Conservation (phyloP, 2,888 invertebrate species). For the Hydriomena furcata region DNA sequence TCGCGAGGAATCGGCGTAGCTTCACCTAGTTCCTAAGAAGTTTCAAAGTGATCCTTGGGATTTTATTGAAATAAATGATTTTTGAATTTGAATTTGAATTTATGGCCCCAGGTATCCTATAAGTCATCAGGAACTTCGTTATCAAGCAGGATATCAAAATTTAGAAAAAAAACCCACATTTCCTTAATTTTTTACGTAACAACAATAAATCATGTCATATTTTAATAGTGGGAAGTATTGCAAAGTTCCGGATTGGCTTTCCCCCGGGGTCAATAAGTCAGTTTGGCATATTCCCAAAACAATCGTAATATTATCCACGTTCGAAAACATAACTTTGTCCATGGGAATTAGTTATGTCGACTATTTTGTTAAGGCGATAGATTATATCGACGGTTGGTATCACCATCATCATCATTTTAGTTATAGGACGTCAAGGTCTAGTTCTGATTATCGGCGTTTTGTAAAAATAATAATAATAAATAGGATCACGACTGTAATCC, state of each 20-base stretch:
- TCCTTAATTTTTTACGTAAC: conserved; percentile 13
- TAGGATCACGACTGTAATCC: too few relatives aligned
- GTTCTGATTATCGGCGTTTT: too few relatives aligned
- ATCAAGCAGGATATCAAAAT: neutral
- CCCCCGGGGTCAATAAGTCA: conserved; percentile 77
- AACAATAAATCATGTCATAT: conserved; percentile 51
- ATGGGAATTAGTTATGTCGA: conserved; percentile 39
- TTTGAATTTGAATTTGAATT: too few relatives aligned
- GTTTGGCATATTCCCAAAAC: conserved; percentile 77
- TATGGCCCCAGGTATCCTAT: too few relatives aligned
- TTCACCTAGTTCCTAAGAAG: too few relatives aligned
- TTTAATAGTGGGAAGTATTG: conserved; percentile 51
- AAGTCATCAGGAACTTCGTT: conserved; percentile 3
- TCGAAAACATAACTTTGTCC: conserved; percentile 45
- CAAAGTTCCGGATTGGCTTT: conserved; percentile 42
- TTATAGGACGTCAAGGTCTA: neutral
- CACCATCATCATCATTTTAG: too few relatives aligned
- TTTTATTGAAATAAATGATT: too few relatives aligned
- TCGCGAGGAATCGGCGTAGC: too few relatives aligned
- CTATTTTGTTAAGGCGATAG: conserved; percentile 23
- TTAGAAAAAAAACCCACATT: neutral
- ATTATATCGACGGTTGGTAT: conserved; percentile 16
- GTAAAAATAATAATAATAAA: too few relatives aligned
- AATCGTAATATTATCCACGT: conserved; percentile 63
- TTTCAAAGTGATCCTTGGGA: too few relatives aligned